Evolutionary conservation across 2,888 invertebrate species (phyloP).

Genomic region (Frankliniella fusca): DNA sequence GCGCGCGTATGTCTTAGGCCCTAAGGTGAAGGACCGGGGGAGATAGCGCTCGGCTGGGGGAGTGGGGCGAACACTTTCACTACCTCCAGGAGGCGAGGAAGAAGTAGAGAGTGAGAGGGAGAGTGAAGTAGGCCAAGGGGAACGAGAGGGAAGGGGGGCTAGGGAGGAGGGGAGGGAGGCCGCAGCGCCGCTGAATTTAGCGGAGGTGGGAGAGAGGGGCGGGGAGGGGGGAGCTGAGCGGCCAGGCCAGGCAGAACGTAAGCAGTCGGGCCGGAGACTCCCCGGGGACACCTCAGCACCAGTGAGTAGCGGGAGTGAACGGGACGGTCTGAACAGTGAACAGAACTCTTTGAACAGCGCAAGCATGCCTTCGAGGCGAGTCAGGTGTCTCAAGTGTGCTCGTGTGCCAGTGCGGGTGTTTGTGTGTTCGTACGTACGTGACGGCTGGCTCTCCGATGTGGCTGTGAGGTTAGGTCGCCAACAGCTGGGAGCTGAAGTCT

Average conservation of each 20-base stretch:
- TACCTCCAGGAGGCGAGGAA: slow-evolving; percentile 1
- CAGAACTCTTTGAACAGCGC: no score
- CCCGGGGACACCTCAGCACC: background rate
- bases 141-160: background rate
- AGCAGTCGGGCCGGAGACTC: background rate
- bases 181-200: background rate
- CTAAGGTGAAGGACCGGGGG: background rate
- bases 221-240: background rate
- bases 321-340: background rate
- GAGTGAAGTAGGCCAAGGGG: slow-evolving; percentile 18
- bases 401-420: background rate
- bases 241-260: background rate
- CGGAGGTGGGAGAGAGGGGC: background rate
- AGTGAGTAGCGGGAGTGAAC: background rate
- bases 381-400: background rate
- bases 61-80: slow-evolving; percentile 2
- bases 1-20: background rate
- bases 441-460: background rate
- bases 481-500: background rate
- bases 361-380: background rate
- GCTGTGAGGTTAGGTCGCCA: background rate
- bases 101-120: background rate
- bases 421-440: background rate
- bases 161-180: background rate
- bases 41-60: background rate